Evolutionary conservation across 1,140 invertebrate species (phyloP).

Genomic region (Aphis gossypii): DNA sequence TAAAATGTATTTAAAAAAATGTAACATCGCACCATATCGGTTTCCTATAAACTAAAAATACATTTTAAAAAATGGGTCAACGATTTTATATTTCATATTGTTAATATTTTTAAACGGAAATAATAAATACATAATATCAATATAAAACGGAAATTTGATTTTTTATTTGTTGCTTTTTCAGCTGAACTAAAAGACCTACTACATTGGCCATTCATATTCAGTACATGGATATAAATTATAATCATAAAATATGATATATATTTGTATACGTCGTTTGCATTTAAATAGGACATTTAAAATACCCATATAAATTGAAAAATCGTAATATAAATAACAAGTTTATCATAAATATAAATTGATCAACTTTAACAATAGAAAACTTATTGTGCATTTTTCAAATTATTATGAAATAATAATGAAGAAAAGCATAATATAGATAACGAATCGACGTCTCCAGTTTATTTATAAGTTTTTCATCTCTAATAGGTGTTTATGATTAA

Average conservation of each 20-base stretch:
- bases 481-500: not conserved
- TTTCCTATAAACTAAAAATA: not conserved
- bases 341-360: not conserved
- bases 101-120: conserved; percentile 1
- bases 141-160: not conserved
- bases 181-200: not conserved
- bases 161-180: not conserved
- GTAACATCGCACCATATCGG: not conserved
- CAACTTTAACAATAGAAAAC: not conserved
- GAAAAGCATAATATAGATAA: not conserved
- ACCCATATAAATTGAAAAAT: not conserved
- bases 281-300: conserved; percentile 21
- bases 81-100: not conserved
- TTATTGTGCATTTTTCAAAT: not conserved
- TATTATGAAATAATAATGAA: not conserved
- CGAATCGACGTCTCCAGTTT: not conserved
- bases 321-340: not conserved
- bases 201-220: not conserved
- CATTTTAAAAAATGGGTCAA: not conserved
- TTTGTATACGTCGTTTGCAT: not conserved
- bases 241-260: conserved; percentile 37
- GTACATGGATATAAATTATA: conserved; percentile 8
- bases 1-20: not conserved
- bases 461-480: not conserved
- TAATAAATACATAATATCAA: not conserved